Conservation (phyloP, 2,113 vertebrate genomes). For the Podarcis muralis region DNA sequence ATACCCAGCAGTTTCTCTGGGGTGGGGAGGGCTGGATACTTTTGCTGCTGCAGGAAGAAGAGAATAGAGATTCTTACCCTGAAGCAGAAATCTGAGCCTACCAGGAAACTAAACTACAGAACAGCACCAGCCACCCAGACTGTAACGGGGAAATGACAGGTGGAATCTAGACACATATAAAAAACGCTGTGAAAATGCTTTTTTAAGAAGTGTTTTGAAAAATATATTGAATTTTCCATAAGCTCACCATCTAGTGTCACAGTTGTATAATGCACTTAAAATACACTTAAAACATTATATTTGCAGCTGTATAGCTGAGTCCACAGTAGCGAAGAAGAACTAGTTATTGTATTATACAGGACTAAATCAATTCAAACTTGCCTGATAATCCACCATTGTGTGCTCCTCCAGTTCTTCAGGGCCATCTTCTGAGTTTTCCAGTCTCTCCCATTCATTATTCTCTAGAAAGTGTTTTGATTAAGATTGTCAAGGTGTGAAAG, state of each 20-base stretch:
- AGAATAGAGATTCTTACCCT: neutral
- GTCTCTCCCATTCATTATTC: constrained; percentile 79
- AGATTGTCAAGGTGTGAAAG: neutral
- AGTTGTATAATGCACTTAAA: no score
- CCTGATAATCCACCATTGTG: constrained; percentile 85
- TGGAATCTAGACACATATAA: no score
- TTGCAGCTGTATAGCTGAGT: no score
- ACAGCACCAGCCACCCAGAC: neutral
- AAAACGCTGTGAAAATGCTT: no score
- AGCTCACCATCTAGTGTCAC: no score
- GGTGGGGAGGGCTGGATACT: neutral
- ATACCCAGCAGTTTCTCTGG: neutral
- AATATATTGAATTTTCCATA: no score
- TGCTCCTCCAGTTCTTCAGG: constrained; percentile 87
- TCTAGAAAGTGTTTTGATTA: constrained; percentile 63
- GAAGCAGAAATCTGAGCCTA: neutral
- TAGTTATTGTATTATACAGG: neutral
- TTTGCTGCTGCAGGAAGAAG: neutral
- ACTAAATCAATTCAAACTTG: constrained; percentile 48
- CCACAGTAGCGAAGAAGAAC: neutral
- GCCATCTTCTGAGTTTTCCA: constrained; percentile 75
- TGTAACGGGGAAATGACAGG: neutral
- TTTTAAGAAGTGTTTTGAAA: no score
- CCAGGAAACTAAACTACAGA: neutral
- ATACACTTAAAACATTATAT: no score